Evolutionary conservation across 2,113 vertebrate species (phyloP), one percentile per base, ranked within the genome.

Genomic region (Pomatostomus ruficeps): DNA sequence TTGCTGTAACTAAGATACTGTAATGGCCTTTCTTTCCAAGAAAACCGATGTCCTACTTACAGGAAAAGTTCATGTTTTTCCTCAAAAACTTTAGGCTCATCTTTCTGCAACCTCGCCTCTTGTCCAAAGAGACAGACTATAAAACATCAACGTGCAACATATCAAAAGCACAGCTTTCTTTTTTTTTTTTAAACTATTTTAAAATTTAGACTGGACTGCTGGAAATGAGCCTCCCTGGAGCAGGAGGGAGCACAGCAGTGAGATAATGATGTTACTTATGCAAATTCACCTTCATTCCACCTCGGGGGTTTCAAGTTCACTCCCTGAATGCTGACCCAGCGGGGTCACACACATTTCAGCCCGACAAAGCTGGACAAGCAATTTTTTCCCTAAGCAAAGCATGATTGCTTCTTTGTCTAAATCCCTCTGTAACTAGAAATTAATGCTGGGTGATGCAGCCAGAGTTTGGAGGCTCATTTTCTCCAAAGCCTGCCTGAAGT

Each of bases 381-480:
- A 24, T 65, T 85, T 85, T 81, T 75, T 16, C 81, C 81, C 79
- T 81, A 88, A 91, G 75, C 75, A 75, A 85, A 94, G 72, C 91
- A 71, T 5, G 68, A 85, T 66, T 71, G 67, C 74, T 93, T 66
- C 75, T 86, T 36, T 65, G 73, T 48, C 72, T 54, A 76, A 89
- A 90, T 65, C 90, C 82, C 63, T 35, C 25, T 17, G 46, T 40
- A 66, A 89, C 55, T 22, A 40, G 28, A 63, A 85, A 80, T 80
- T 61, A 83, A 83, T 68, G 59, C 90, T 48, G 78, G 40, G 68
- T 76, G 78, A 88, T 4, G 19, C 20, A 80, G 48, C 7, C 1
- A 62, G 52, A 74, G 65, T 46, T 14, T 26, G 46, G 68, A 79
- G 49, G 51, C 38, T 93, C 80, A 22, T 72, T 68, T 52, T 42